Evolutionary conservation across 1,140 invertebrate genomes (phyloP).

Genomic region (Leguminivora glycinivorella): DNA sequence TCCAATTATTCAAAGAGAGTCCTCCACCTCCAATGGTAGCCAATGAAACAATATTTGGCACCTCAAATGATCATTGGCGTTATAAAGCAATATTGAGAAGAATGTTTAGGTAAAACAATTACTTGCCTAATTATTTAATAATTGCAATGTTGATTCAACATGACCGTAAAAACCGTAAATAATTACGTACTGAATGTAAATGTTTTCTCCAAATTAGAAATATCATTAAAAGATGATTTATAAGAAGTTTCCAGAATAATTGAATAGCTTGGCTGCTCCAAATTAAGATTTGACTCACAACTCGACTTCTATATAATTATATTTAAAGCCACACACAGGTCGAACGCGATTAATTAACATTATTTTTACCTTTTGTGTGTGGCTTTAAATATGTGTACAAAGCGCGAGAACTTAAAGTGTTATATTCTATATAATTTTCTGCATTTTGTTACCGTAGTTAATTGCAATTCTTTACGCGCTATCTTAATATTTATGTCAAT

Average conservation of each 20-base stretch:
- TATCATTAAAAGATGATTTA: neutral
- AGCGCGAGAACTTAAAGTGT: no score
- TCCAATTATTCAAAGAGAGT: neutral
- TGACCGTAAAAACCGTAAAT: neutral
- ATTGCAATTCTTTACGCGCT: no score
- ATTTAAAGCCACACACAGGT: no score
- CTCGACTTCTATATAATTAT: no score
- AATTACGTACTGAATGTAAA: neutral
- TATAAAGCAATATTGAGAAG: neutral
- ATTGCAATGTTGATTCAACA: neutral
- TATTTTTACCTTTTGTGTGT: no score
- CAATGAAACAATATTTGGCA: neutral
- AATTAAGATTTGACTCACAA: neutral
- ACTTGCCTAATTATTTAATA: constrained; percentile 8
- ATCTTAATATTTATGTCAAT: no score
- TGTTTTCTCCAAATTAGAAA: constrained; percentile 5
- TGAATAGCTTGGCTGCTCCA: neutral
- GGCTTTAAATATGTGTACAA: no score
- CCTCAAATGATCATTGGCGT: neutral
- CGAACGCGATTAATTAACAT: no score
- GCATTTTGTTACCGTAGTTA: no score
- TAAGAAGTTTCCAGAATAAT: neutral
- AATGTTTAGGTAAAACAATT: neutral
- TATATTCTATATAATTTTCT: no score
- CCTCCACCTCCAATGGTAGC: neutral